phyloP scores from a whole-genome alignment of 2,113 vertebrate species.

The Chrysochloris asiatica region DNA sequence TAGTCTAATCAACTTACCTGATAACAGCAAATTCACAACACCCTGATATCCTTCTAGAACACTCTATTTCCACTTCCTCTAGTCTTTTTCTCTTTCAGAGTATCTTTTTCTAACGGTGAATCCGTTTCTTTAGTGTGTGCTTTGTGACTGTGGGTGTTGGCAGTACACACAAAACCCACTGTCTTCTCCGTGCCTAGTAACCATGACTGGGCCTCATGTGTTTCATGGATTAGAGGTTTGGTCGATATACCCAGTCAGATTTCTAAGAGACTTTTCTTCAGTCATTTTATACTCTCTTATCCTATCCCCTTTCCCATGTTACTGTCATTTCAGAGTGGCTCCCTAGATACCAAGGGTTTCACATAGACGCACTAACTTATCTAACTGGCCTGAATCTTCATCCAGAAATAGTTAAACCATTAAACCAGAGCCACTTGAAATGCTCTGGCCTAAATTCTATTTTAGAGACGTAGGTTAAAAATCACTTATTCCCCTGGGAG shows the following conservation, averaged over 20 bases:
- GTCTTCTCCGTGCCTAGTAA: background rate
- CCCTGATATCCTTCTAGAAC: background rate
- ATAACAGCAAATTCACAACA: background rate
- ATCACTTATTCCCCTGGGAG: background rate
- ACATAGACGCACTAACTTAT: constrained; percentile 35
- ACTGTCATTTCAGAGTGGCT: background rate
- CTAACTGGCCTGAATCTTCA: constrained; percentile 56
- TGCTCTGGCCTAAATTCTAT: constrained; percentile 43
- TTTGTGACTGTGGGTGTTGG: background rate
- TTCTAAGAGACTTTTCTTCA: background rate
- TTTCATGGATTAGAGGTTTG: background rate
- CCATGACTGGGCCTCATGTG: background rate
- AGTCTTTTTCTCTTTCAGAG: background rate
- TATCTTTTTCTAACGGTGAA: background rate
- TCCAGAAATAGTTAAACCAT: constrained; percentile 33
- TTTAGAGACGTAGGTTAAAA: constrained; percentile 55
- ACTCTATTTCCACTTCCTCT: background rate
- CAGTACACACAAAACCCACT: background rate
- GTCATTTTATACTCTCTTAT: background rate
- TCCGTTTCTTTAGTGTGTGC: background rate
- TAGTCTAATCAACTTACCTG: background rate
- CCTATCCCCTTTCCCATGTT: background rate
- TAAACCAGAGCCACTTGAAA: background rate
- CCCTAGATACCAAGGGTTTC: background rate
- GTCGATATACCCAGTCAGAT: background rate